Evolutionary conservation across 2,888 invertebrate genomes (phyloP).

Genomic region (Leptopilina drosophilae): DNA sequence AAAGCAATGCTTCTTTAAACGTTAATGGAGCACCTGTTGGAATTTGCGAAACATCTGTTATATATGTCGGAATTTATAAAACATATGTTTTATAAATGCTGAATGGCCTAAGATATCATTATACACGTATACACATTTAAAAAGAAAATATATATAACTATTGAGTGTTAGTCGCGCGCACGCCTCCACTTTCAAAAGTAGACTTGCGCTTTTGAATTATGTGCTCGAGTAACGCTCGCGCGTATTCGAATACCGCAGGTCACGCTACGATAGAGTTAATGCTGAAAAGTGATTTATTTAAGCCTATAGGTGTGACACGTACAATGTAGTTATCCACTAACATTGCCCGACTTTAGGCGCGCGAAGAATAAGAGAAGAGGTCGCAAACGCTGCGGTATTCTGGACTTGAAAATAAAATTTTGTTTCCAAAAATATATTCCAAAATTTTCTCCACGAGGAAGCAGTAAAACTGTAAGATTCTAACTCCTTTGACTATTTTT

Average conservation of each 20-base stretch:
- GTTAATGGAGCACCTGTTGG: slow-evolving; percentile 44
- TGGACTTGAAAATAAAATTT: too few species aligned
- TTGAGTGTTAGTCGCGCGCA: slow-evolving; percentile 3
- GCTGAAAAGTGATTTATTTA: slow-evolving; percentile 51
- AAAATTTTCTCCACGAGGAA: too few species aligned
- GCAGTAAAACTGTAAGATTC: too few species aligned
- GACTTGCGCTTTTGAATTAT: slow-evolving; percentile 39
- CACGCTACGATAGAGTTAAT: slow-evolving; percentile 49
- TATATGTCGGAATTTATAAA: slow-evolving; percentile 42
- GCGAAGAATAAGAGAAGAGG: background rate
- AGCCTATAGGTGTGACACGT: slow-evolving; percentile 40
- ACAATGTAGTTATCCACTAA: slow-evolving; percentile 49
- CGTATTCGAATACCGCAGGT: slow-evolving; percentile 47
- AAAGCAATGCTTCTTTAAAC: slow-evolving; percentile 11
- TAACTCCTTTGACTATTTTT: too few species aligned
- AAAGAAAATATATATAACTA: background rate
- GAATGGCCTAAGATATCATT: slow-evolving; percentile 17
- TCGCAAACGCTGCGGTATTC: background rate
- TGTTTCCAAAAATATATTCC: too few species aligned
- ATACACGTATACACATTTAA: background rate
- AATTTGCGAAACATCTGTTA: slow-evolving; percentile 48
- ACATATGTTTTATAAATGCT: slow-evolving; percentile 33
- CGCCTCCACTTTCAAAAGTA: slow-evolving; percentile 19
- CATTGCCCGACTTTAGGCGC: background rate
- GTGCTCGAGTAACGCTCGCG: slow-evolving; percentile 21